These are phyloP conservation scores for Hyperopisus bebe DNA, from an alignment of 2,113 vertebrate genomes.

Conservation along the genomic window DNA sequence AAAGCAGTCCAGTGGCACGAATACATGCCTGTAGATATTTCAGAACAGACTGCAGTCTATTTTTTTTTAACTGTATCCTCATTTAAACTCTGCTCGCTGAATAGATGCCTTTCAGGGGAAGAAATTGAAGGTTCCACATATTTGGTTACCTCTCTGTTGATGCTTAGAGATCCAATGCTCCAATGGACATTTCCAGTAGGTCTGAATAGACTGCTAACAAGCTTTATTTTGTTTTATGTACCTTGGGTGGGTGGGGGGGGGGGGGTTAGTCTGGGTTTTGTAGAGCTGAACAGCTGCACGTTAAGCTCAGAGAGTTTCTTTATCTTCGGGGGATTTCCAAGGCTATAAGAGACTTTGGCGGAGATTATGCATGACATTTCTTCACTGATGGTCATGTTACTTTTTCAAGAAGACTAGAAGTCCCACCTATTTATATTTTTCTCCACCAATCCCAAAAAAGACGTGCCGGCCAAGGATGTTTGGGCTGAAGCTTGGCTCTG, in stretches of 20 bases:
- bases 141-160: not conserved
- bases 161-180: not conserved
- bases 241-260: not conserved
- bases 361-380: not conserved
- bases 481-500: not conserved
- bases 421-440: not conserved
- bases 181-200: not conserved
- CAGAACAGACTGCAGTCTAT: constrained; percentile 2
- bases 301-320: not conserved
- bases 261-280: not conserved
- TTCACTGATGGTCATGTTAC: not conserved
- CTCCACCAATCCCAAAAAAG: not conserved
- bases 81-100: not conserved
- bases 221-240: constrained; percentile 7
- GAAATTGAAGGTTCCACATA: not conserved
- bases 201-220: not conserved
- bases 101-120: not conserved
- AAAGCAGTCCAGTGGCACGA: not conserved
- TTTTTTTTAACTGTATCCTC: not conserved
- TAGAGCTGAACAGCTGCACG: not conserved
- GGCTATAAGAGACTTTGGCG: not conserved
- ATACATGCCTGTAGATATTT: not conserved
- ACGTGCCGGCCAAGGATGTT: not conserved
- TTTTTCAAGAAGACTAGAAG: constrained; percentile 9
- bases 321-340: constrained; percentile 1